Evolutionary conservation across 1,140 invertebrate species (phyloP).

Genomic region (Mizuhopecten yessoensis): DNA sequence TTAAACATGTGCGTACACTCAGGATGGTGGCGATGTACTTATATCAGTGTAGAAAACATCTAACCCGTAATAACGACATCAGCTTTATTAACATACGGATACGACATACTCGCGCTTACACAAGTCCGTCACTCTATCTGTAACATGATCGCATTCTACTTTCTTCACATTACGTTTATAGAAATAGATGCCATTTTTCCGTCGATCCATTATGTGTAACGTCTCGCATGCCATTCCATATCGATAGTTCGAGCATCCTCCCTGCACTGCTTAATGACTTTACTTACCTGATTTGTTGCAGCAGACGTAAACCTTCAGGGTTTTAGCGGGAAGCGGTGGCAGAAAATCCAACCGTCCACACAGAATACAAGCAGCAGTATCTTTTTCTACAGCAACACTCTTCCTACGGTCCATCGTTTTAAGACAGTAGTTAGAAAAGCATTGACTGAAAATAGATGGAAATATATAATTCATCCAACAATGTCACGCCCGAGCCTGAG

Average conservation of each 20-base stretch:
- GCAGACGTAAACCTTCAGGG: slow-evolving; percentile 52
- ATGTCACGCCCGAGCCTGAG: not conserved
- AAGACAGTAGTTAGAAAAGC: not conserved
- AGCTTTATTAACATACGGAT: too few species aligned
- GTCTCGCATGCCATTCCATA: not conserved
- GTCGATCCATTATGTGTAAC: not conserved
- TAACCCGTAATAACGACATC: too few species aligned
- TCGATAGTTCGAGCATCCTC: not conserved
- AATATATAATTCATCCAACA: not conserved
- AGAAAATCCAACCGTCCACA: slow-evolving; percentile 47
- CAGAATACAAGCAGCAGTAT: slow-evolving; percentile 37
- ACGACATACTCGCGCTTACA: too few species aligned
- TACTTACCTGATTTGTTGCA: slow-evolving; percentile 55
- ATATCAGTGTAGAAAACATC: too few species aligned
- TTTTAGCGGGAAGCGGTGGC: slow-evolving; percentile 48
- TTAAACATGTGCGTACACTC: too few species aligned
- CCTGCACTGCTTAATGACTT: not conserved
- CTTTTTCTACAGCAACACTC: not conserved
- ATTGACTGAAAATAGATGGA: not conserved
- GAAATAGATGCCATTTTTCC: too few species aligned
- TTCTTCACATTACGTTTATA: too few species aligned
- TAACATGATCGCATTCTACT: too few species aligned
- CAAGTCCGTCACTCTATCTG: too few species aligned
- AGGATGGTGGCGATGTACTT: too few species aligned
- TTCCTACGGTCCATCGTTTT: not conserved